phyloP scores from a whole-genome alignment of 2,113 vertebrate genomes.

The Diglossa brunneiventris region DNA sequence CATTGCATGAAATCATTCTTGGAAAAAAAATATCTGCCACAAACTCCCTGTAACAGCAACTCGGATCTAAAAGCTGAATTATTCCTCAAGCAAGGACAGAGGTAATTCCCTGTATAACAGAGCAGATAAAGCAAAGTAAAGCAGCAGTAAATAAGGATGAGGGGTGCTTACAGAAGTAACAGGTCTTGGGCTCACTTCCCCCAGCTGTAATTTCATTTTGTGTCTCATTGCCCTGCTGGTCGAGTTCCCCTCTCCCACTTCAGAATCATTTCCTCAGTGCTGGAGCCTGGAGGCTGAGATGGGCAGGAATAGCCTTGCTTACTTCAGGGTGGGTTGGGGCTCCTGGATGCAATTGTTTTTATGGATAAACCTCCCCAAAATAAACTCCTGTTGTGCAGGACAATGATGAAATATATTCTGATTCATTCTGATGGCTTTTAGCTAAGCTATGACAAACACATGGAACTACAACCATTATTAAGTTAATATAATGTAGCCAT shows the following conservation, averaged over 20 bases:
- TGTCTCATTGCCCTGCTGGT: background rate
- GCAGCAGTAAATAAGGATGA: background rate
- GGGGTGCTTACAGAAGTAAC: background rate
- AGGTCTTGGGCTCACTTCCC: background rate
- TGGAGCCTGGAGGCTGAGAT: background rate
- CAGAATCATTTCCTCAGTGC: background rate
- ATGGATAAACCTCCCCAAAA: background rate
- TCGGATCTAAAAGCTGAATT: background rate
- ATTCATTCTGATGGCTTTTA: background rate
- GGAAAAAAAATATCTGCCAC: background rate
- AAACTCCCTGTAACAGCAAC: background rate
- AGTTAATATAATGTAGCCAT: background rate
- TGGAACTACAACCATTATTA: background rate
- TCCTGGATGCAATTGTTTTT: background rate
- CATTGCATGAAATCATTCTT: background rate
- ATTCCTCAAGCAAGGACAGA: background rate
- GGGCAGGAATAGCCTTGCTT: background rate
- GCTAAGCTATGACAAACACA: background rate
- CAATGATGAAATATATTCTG: rapidly evolving
- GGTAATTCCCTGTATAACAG: background rate
- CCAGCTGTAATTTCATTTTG: background rate
- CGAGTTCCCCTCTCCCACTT: background rate
- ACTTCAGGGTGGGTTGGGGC: background rate
- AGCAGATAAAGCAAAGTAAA: background rate
- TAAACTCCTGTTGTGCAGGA: background rate